Conservation (phyloP, 1,140 invertebrate species). For the Galendromus occidentalis region DNA sequence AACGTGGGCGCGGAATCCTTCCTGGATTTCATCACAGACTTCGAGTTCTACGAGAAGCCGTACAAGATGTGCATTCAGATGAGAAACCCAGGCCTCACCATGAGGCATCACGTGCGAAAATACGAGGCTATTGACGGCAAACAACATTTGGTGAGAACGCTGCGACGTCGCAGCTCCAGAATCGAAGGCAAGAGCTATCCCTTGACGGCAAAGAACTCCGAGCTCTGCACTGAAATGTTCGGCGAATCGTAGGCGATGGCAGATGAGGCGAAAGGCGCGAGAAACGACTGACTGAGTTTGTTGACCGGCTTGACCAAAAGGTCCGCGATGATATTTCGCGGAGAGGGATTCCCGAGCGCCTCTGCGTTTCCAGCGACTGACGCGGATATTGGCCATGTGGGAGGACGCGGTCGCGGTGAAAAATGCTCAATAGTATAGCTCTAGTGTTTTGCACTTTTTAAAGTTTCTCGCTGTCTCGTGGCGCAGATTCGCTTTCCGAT, state of each 20-base stretch:
- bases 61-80: conserved; percentile 60
- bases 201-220: conserved; percentile 54
- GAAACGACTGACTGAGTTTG: no score
- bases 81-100: conserved; percentile 42
- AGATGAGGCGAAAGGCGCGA: no score
- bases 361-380: no score
- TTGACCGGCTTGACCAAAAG: no score
- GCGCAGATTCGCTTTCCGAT: no score
- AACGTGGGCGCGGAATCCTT: conserved; percentile 45
- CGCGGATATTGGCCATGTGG: no score
- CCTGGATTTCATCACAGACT: conserved; percentile 49
- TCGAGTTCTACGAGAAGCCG: conserved; percentile 50
- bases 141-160: conserved; percentile 40
- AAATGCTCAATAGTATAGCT: no score
- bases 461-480: no score
- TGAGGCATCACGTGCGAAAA: conserved; percentile 46
- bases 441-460: no score
- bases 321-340: no score
- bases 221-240: conserved; percentile 39
- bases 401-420: no score
- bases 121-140: conserved; percentile 44
- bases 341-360: no score
- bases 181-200: conserved; percentile 47
- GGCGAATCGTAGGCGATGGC: background rate
- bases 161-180: conserved; percentile 30